These are phyloP conservation scores for human DNA, from an alignment of 2,113 vertebrate genomes.

Conservation along the genomic window GRCh38 chr3:163548501-163549000, in stretches of 20 bases:
- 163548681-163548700: neutral
- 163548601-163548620: neutral
- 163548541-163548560: neutral
- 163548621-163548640: neutral
- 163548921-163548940: neutral
- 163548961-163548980: neutral
- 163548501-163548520: neutral
- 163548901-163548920: neutral
- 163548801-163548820: neutral
- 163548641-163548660: neutral
- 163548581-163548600: neutral
- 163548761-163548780: neutral
- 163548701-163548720: neutral
- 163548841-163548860: neutral
- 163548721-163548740: neutral
- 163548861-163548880: neutral
- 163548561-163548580: neutral
- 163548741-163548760: neutral
- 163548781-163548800: neutral
- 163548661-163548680: neutral
- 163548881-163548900: too few species aligned
- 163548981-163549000: neutral
- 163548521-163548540: neutral
- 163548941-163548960: neutral
- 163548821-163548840: neutral